Base-by-base conservation (phyloP, 2,797 vertebrate species). In the Smutsia gigantea region DNA sequence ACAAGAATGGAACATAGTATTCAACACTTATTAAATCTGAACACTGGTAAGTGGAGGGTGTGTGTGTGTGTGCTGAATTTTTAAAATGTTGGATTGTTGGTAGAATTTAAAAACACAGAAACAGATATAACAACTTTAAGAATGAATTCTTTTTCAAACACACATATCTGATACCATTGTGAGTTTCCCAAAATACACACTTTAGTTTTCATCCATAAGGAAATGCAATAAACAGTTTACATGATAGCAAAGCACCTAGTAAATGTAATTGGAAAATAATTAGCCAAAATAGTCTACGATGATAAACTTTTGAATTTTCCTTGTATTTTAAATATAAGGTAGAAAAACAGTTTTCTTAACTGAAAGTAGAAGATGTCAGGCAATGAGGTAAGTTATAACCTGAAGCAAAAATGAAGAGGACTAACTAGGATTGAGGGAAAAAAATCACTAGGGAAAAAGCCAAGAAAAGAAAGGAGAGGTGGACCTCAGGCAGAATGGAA, bases 71-170 rank as follows among this genome's bases (percentile, higher is more conserved):
- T 86, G 9, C 51, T 82, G 4, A 53, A 2, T 71, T 51, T 82
- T 64, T 87, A 19, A 57, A 90, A 93, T 37, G 14, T 53, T 61
- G 15, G 18, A 17, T 83, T 18, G 14, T 64, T 93, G 74, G 51
- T 64, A 88, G 23, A 37, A 81, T 92, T 95, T 88, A 77, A 51
- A 96, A 86, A 91, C 63, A 74, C 9, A 64, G 49, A 71, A n/a
- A 49, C 7, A 61, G 15, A 59, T 74, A 74, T 25, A 59, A 69
- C 21, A 90, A 55, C 53, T 19, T 77, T 77, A 69, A 59, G 4
- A 66, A 75, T 94, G 34, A 57, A 13, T 59, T 74, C 2, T 18
- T 77, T 83, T 77, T 34, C 17, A 15, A 12, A 71, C 17, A 69
- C 27, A 49, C 19, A 78, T 11, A 61, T 4, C 18, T 61, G 27